phyloP scores from a whole-genome alignment of 2,888 invertebrate species.

The Lysandra coridon region DNA sequence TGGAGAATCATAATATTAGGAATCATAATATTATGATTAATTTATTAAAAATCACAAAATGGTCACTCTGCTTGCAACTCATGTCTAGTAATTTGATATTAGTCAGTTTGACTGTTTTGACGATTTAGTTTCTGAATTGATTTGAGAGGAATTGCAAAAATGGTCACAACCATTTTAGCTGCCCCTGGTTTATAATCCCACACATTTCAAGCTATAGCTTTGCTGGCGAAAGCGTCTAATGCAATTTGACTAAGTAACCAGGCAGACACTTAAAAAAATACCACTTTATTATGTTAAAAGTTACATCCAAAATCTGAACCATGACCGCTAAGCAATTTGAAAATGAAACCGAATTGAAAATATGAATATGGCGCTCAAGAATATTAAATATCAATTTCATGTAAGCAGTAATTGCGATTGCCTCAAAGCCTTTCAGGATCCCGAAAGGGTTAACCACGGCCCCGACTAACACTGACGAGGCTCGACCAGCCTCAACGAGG shows the following conservation, averaged over 20 bases:
- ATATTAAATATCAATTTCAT: constrained; percentile 26
- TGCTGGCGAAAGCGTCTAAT: neutral
- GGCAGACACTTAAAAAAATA: neutral
- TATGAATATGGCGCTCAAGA: constrained; percentile 2
- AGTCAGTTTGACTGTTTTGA: too few relatives aligned
- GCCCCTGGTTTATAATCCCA: too few relatives aligned
- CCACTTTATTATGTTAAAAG: neutral
- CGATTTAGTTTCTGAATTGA: too few relatives aligned
- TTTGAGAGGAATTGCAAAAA: too few relatives aligned
- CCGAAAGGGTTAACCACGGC: constrained; percentile 52
- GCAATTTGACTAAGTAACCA: neutral
- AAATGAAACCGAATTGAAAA: constrained; percentile 12
- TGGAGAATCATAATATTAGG: too few relatives aligned
- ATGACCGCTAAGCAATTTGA: neutral
- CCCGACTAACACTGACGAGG: constrained; percentile 45
- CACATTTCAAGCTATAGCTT: too few relatives aligned
- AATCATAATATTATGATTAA: too few relatives aligned
- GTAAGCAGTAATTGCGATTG: constrained; percentile 66
- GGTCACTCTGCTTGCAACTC: too few relatives aligned
- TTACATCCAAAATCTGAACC: neutral
- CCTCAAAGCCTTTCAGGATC: constrained; percentile 73
- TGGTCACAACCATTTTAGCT: too few relatives aligned
- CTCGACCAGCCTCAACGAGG: constrained; percentile 44
- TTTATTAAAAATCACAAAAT: too few relatives aligned
- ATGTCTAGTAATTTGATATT: too few relatives aligned